phyloP scores from a whole-genome alignment of 30 jellyfish, hydroid and myxozoan genomes.

The Chrysaora quinquecirrha region DNA sequence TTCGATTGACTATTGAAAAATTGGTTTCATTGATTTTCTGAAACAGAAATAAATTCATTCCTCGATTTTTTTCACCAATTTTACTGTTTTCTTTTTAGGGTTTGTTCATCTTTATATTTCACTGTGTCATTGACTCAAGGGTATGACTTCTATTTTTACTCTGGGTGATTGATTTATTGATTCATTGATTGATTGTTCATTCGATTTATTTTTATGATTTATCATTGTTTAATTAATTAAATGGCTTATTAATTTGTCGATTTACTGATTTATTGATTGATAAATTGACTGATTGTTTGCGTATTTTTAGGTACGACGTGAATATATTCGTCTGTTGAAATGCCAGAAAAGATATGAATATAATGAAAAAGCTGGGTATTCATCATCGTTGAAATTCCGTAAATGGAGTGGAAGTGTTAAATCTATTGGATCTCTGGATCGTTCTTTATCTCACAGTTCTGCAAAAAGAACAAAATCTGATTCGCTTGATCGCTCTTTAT shows the following conservation, averaged over 20 bases:
- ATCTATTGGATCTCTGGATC: constrained; percentile 71
- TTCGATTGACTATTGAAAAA: no score
- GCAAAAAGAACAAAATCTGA: constrained; percentile 57
- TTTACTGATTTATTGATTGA: no score
- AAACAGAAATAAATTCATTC: no score
- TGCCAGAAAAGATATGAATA: constrained; percentile 91
- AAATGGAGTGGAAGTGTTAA: constrained; percentile 69
- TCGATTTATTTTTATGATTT: background rate
- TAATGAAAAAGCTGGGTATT: constrained; percentile 89
- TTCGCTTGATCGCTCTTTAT: constrained; percentile 51
- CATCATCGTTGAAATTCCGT: constrained; percentile 86
- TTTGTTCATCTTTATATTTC: constrained; percentile 82
- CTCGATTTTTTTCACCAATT: no score
- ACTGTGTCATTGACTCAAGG: constrained; percentile 85
- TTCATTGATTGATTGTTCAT: background rate
- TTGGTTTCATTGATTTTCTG: no score
- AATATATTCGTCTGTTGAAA: constrained; percentile 74
- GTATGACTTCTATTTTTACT: constrained; percentile 36
- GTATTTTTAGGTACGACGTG: constrained; percentile 73
- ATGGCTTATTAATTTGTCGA: background rate
- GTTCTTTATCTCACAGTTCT: constrained; percentile 46
- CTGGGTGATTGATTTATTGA: background rate
- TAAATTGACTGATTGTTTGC: background rate
- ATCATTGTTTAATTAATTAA: background rate
- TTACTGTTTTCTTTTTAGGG: constrained; percentile 89